These are phyloP conservation scores for Trematomus loennbergii DNA, from an alignment of 2,113 vertebrate genomes.

Conservation along the genomic window DNA sequence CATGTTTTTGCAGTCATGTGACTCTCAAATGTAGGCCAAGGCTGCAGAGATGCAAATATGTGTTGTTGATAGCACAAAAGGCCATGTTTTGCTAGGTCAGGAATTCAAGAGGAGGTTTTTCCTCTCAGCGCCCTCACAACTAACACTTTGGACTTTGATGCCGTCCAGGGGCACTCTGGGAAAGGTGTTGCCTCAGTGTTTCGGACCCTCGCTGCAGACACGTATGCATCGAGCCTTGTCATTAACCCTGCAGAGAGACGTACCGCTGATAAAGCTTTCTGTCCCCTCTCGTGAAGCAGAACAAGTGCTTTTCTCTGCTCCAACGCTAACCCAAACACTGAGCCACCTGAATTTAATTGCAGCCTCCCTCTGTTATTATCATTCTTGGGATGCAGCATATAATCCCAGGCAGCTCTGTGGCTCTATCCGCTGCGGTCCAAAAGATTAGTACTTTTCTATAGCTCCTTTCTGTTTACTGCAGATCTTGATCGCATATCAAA, in stretches of 20 bases:
- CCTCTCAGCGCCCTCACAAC: constrained; percentile 3
- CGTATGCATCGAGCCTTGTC: constrained; percentile 54
- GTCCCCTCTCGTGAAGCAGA: constrained; percentile 6
- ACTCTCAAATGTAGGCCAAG: constrained; percentile 8
- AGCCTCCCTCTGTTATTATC: constrained; percentile 55
- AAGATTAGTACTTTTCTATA: constrained; percentile 3
- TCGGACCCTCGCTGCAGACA: constrained; percentile 27
- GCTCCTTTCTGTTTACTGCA: constrained; percentile 8
- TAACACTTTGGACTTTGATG: constrained; percentile 60
- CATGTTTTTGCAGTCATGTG: constrained; percentile 38
- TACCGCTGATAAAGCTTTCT: constrained; percentile 37
- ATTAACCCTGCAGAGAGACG: constrained; percentile 44
- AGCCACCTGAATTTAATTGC: constrained; percentile 44
- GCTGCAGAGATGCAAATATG: not conserved
- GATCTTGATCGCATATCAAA: not conserved
- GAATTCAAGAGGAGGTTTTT: constrained; percentile 25
- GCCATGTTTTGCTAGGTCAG: constrained; percentile 21
- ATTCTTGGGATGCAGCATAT: constrained; percentile 52
- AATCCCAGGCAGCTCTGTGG: constrained; percentile 33
- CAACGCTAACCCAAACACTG: constrained; percentile 13
- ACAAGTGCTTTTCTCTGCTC: constrained; percentile 30
- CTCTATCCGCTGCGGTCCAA: constrained; percentile 22
- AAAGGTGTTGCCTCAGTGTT: constrained; percentile 31
- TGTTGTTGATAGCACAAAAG: constrained; percentile 31
- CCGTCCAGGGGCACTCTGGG: not conserved